Evolutionary conservation across 2,888 invertebrate species (phyloP), one percentile per base, ranked within the genome.

Genomic region (Eledone cirrhosa): DNA sequence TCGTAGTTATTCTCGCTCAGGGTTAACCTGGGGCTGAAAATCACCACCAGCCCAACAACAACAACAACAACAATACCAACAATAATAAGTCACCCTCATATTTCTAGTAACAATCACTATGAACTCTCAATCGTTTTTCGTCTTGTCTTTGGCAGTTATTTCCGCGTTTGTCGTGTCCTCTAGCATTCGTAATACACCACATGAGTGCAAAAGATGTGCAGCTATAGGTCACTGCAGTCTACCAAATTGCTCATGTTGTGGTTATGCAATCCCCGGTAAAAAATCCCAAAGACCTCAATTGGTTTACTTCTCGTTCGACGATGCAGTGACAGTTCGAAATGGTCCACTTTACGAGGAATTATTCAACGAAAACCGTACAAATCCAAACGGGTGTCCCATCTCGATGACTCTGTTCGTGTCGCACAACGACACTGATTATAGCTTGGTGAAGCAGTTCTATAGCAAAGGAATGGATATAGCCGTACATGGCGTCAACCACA

Each of bases 401-500:
- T 48, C 72, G 22, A 74, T 77, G 72, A 79, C 80, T 0, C 31
- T 81, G n/a, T 81, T 81, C 48, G 72, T 79, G 1, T 79, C 81
- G 16, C 76, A 76, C 47, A 76, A 48, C 29, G 48, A 76, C 14
- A 76, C 76, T n/a, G 76, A 76, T 76, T 76, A 76, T 29, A 3
- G 16, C 4, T 48, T 47, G 77, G 86, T 88, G n/a, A 78, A 83
- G 48, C 84, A 86, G 31, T 85, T 88, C 48, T 83, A 87, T 78
- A 81, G 83, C n/a, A 81, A 84, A 33, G 87, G 87, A 1, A 85
- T 86, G 84, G 87, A 87, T 77, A 86, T 87, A 24, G 87, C 85
- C 4, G 82, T 83, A 3, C 87, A 87, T 76, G 87, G 87, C 77
- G 86, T 88, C 13, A 85, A 86, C 0, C 88, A 88, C 78, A 83